Evolutionary conservation across 2,113 vertebrate species (phyloP).

Genomic region (Sylvia atricapilla): DNA sequence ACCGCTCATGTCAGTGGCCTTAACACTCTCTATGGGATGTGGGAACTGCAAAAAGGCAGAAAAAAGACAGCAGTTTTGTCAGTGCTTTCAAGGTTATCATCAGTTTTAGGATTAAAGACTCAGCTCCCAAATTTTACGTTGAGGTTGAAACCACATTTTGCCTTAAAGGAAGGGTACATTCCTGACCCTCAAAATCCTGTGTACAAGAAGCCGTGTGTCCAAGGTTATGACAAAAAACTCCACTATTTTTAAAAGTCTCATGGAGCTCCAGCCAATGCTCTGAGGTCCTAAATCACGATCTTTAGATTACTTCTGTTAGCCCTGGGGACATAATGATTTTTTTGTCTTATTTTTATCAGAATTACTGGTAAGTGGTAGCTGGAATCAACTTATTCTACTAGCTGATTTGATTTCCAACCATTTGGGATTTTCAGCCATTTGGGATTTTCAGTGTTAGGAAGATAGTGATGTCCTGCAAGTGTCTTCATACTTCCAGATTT

Average conservation of each 20-base stretch:
- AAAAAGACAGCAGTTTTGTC: not conserved
- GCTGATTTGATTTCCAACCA: not conserved
- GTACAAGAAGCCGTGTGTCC: not conserved
- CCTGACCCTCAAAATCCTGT: not conserved
- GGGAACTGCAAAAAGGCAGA: not conserved
- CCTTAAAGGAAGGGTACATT: accelerated
- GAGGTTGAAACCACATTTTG: not conserved
- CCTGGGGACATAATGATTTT: not conserved
- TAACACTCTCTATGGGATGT: not conserved
- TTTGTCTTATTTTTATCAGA: not conserved
- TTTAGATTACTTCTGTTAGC: not conserved
- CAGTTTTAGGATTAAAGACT: not conserved
- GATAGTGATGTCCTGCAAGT: not conserved
- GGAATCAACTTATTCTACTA: not conserved
- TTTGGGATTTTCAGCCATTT: not conserved
- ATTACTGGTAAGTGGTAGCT: not conserved
- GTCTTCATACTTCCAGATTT: not conserved
- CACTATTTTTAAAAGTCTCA: accelerated
- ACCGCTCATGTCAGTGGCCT: not conserved
- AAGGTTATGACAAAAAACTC: not conserved
- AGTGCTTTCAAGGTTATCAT: not conserved
- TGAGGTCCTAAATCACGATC: not conserved
- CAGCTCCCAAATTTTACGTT: accelerated
- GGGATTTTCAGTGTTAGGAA: not conserved
- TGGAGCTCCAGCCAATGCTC: not conserved